Base-by-base conservation (phyloP, 2,888 invertebrate genomes). In the Epirrhoe alternata region DNA sequence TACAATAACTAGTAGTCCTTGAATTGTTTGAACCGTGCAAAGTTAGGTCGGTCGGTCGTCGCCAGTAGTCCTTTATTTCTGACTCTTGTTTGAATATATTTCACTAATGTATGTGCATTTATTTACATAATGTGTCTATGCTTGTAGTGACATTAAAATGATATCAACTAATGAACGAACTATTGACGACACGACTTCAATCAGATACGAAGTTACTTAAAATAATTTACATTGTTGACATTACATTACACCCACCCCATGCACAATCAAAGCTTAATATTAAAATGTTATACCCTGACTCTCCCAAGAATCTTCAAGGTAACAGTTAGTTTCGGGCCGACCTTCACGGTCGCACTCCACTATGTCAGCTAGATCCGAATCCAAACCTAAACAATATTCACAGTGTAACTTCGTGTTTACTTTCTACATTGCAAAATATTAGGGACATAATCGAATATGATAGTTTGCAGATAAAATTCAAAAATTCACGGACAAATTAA, bases 221-320 rank as follows among this genome's bases (percentile, higher is more conserved):
- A 71, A 71, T 16, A 47, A 16, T 47, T 14, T 50, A 69, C 66
- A 71, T 31, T 66, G 74, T 71, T 72, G 65, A 71, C 71, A 67
- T 70, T 66, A 71, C 71, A 67, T 70, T 66, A 71, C 77, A 75
- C 80, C 84, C 85, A 86, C 81, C 86, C 87, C 89, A 89, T 91
- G 91, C 91, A 89, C 78, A 82, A 81, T 76, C 75, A 77, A 78
- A 84, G 86, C 85, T 77, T 80, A 81, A 75, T 78, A 76, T 82
- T 78, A 77, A 81, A 80, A 76, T 74, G 68, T 64, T 74, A 84
- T 92, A 92, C 92, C 88, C 94, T 94, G 83, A 88, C 86, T 79
- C 85, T 91, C 77, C 94, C 94, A 86, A 81, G 94, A 88, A 87
- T 94, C 86, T 86, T 95, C 91, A 87, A 94, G 84, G 92, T 92